phyloP scores from a whole-genome alignment of 92 coral and sea anemone species.

The Heliopora coerulea region DNA sequence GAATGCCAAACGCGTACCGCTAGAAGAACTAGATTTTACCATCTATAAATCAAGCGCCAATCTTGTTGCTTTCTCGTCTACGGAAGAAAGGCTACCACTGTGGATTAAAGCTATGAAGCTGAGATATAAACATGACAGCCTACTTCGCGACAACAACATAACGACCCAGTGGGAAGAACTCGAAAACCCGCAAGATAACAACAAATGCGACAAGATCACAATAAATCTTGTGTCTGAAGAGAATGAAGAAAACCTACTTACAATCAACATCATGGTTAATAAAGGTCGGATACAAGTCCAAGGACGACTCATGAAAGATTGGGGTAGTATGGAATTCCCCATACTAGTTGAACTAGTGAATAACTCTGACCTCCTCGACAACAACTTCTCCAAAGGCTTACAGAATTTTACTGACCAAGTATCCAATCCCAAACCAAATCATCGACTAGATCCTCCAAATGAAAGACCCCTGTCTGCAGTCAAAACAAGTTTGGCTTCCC shows the following conservation, averaged over 20 bases:
- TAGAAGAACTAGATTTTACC: slow-evolving; percentile 1
- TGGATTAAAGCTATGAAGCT: slow-evolving; percentile 1
- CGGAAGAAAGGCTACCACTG: neutral
- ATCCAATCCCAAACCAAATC: neutral
- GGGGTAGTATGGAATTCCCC: neutral
- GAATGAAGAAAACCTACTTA: neutral
- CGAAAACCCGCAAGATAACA: neutral
- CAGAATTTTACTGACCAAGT: neutral
- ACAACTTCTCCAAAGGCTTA: neutral
- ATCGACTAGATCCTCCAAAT: slow-evolving; percentile 8
- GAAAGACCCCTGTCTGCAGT: neutral
- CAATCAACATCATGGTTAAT: neutral
- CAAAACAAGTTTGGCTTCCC: neutral
- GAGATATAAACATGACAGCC: neutral
- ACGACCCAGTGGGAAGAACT: neutral
- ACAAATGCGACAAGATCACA: neutral
- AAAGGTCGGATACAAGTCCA: slow-evolving; percentile 1
- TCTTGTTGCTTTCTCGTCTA: neutral
- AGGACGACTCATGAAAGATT: slow-evolving; percentile 10
- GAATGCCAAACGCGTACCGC: slow-evolving; percentile 4
- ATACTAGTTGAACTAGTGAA: neutral
- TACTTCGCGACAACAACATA: neutral
- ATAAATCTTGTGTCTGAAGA: neutral
- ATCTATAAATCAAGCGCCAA: neutral
- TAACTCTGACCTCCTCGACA: neutral